Evolutionary conservation across 2,888 invertebrate genomes (phyloP).

Genomic region (Nomada flava): DNA sequence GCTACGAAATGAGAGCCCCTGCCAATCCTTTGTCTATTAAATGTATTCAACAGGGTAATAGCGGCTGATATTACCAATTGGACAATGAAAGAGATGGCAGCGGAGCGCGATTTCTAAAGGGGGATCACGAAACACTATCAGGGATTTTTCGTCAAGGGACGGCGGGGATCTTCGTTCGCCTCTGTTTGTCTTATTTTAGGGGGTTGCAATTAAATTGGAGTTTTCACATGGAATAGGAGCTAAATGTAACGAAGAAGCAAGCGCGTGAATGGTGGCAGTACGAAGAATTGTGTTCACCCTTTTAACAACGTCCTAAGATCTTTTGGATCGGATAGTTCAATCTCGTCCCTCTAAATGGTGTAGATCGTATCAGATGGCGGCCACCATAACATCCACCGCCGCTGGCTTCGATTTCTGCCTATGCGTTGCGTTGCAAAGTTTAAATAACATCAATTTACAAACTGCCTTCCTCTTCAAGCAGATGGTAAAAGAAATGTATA

Average conservation of each 20-base stretch:
- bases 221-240: too few relatives aligned
- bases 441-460: background rate
- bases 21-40: constrained; percentile 82
- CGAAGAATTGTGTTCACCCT: background rate
- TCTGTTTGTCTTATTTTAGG: too few relatives aligned
- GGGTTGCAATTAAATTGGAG: too few relatives aligned
- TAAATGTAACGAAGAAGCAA: too few relatives aligned
- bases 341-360: background rate
- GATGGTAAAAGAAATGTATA: too few relatives aligned
- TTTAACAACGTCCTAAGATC: background rate
- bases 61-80: constrained; percentile 81
- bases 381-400: background rate
- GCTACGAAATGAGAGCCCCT: constrained; percentile 77
- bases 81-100: constrained; percentile 80
- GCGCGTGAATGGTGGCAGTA: too few relatives aligned
- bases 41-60: constrained; percentile 81
- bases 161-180: constrained; percentile 20
- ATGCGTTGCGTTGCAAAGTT: background rate
- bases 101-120: constrained; percentile 72
- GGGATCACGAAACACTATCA: constrained; percentile 39
- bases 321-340: background rate
- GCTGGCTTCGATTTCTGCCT: background rate
- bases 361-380: background rate
- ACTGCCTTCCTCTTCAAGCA: background rate
- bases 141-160: constrained; percentile 60